Conservation (phyloP, 1,140 invertebrate genomes). For the Chionoecetes opilio region DNA sequence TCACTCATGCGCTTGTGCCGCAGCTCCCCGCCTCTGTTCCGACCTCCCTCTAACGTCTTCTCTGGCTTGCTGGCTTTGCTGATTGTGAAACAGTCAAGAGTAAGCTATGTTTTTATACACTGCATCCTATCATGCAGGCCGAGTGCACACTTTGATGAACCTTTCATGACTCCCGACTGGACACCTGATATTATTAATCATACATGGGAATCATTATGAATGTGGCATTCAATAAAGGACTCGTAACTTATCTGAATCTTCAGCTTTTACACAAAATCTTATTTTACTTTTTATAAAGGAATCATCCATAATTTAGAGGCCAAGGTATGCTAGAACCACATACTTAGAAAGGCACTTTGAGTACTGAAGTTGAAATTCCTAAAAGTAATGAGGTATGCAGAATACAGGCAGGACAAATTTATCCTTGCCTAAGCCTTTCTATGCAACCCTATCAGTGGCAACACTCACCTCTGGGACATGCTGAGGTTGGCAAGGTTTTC, state of each 20-base stretch:
- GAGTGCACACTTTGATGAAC: too few relatives aligned
- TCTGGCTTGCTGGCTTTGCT: constrained; percentile 69
- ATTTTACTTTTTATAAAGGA: too few relatives aligned
- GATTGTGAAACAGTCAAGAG: constrained; percentile 20
- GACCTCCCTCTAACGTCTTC: constrained; percentile 57
- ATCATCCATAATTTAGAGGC: too few relatives aligned
- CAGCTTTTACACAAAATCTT: too few relatives aligned
- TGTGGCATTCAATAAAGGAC: too few relatives aligned
- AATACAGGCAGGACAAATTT: neutral
- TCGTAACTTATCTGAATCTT: too few relatives aligned
- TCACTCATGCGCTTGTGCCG: constrained; percentile 79
- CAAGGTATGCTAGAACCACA: too few relatives aligned
- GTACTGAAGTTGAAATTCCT: neutral
- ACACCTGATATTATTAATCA: too few relatives aligned
- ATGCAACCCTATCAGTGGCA: neutral
- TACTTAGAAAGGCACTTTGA: too few relatives aligned
- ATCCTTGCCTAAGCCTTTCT: neutral
- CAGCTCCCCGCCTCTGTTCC: constrained; percentile 61
- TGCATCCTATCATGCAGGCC: too few relatives aligned
- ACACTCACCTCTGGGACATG: constrained; percentile 71
- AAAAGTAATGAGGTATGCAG: neutral
- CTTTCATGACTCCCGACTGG: too few relatives aligned
- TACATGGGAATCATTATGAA: too few relatives aligned
- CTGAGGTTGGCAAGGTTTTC: constrained; percentile 77
- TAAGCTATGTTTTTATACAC: neutral